Evolutionary conservation across 2,888 invertebrate species (phyloP).

Genomic region (Scaptomyza polygonia): DNA sequence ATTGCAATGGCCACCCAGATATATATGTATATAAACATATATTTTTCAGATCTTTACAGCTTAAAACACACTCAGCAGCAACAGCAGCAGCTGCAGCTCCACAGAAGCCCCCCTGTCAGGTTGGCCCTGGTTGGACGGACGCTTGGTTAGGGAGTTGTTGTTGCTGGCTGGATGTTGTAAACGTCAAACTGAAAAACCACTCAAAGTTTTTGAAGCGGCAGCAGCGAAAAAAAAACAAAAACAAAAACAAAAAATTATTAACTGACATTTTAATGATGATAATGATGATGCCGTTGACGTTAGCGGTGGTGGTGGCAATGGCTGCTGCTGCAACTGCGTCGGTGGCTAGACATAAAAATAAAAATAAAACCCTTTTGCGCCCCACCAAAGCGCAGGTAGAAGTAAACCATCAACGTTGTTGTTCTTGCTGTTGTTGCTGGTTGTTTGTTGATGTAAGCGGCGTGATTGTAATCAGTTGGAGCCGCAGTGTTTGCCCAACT

Average conservation of each 20-base stretch:
- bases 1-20: slow-evolving; percentile 51
- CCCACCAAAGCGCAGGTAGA: slow-evolving; percentile 51
- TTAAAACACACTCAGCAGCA: slow-evolving; percentile 35
- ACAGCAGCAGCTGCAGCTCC: slow-evolving; percentile 26
- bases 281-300: slow-evolving; percentile 78
- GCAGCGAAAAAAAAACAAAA: slow-evolving; percentile 45
- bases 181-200: slow-evolving; percentile 71
- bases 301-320: slow-evolving; percentile 34
- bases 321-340: slow-evolving; percentile 72
- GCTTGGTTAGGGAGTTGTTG: slow-evolving; percentile 5
- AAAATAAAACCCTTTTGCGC: slow-evolving; percentile 40
- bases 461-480: slow-evolving; percentile 81
- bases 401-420: slow-evolving; percentile 36
- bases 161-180: slow-evolving; percentile 54
- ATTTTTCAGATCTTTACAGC: slow-evolving; percentile 26
- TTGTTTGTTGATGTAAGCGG: slow-evolving; percentile 76
- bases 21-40: slow-evolving; percentile 6
- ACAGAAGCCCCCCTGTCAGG: slow-evolving; percentile 37
- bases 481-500: slow-evolving; percentile 68
- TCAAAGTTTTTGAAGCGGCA: slow-evolving; percentile 58
- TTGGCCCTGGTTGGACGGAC: slow-evolving; percentile 27
- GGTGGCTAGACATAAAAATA: slow-evolving; percentile 75
- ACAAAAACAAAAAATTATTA: slow-evolving; percentile 79
- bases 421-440: slow-evolving; percentile 45
- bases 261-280: slow-evolving; percentile 82